Evolutionary conservation across 2,888 invertebrate genomes (phyloP), one percentile per base, ranked within the genome.

Genomic region (Torymus aiolomorphi): DNA sequence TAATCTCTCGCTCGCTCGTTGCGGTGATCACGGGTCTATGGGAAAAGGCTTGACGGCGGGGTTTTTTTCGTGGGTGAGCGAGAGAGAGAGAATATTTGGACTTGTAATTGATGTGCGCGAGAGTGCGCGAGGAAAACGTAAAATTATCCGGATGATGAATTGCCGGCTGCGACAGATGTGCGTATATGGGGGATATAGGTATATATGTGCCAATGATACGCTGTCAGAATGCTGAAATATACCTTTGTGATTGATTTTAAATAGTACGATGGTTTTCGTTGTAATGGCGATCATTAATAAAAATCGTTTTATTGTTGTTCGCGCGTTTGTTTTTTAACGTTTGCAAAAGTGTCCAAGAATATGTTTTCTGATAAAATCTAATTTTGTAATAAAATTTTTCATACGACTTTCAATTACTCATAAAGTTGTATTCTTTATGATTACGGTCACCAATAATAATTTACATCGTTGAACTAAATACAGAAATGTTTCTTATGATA

Each of bases 191-290:
- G 63, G 74, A 66, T 18, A 18, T 16, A 18, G 49, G 12, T 52
- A 31, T 59, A 59, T 54, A 70, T 71, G 61, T 59, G 78, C 65
- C 79, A 74, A 82, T 78, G 78, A 78, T 81, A 81, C 24, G 81
- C 81, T 81, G 81, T 81, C 81, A 63, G 56, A 49, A 51, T 57
- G 16, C 66, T 78, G 69, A 81, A 71, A 78, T 81, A 81, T 81
- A 72, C 72, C 42, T 73, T 59, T 69, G 72, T 78, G 75, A 81
- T 81, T 81, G 81, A 81, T 81, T 81, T 78, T 78, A 78, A 80
- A 80, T 70, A 69, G 76, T 70, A 70, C 16, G 69, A 77, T 80
- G n/a, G 63, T 42, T n/a, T 52, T 20, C 51, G 31, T 65, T 65
- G 70, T 77, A 77, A 74, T 74, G 16, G 2, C 59, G 77, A 61